phyloP scores from a whole-genome alignment of 2,113 vertebrate genomes.

The Heliornis fulica region DNA sequence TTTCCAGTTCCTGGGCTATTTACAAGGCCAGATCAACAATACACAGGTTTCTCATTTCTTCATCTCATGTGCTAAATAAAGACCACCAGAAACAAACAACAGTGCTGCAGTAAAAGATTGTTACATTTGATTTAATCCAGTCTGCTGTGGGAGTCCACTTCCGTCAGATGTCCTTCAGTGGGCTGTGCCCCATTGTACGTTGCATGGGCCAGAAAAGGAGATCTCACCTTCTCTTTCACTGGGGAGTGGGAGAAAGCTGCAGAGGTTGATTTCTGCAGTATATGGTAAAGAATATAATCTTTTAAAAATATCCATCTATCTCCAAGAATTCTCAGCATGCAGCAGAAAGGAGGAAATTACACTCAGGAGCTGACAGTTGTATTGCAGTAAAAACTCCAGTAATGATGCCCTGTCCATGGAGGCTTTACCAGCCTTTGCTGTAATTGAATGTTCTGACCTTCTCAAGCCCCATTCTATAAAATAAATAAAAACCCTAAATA shows the following conservation, averaged over 20 bases:
- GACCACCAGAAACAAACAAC: background rate
- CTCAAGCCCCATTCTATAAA: background rate
- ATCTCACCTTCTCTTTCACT: background rate
- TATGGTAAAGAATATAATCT: background rate
- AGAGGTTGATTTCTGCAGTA: background rate
- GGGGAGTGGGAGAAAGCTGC: background rate
- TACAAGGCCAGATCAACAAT: background rate
- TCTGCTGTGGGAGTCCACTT: rapidly evolving
- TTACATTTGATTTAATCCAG: background rate
- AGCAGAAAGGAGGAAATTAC: conserved; percentile 19
- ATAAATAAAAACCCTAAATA: conserved; percentile 23
- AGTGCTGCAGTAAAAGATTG: background rate
- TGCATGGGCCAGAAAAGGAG: background rate
- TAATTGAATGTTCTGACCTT: conserved; percentile 53
- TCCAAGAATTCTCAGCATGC: background rate
- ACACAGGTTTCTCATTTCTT: rapidly evolving
- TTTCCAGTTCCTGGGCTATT: background rate
- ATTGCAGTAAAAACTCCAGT: conserved; percentile 42
- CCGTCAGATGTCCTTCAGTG: rapidly evolving
- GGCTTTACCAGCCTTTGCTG: background rate
- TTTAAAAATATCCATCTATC: background rate
- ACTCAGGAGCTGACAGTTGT: conserved; percentile 27
- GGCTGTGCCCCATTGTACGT: too few relatives aligned
- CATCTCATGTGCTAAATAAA: background rate
- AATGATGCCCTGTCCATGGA: conserved; percentile 41